A percentile compares a stretch with the other conserved stretches of the same genome.
Conservation (phyloP, 2,888 invertebrate species). For the Microctonus hyperodae region DNA sequence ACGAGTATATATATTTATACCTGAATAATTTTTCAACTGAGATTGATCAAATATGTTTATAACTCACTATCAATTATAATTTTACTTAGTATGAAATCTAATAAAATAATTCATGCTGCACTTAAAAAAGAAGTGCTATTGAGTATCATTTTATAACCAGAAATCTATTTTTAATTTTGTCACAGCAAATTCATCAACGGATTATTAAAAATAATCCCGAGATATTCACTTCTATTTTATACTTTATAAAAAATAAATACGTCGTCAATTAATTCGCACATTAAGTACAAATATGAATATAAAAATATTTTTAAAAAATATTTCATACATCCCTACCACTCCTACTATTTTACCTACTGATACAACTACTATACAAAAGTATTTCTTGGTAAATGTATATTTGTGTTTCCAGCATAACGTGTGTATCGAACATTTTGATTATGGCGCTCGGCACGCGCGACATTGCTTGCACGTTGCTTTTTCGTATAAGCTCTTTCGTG, state of each 20-base stretch:
- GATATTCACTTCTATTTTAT: no score
- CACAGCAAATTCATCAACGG: not conserved
- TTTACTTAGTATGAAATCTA: not conserved
- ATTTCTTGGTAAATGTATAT: not conserved
- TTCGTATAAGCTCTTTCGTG: conserved; percentile 35
- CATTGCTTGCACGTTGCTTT: not conserved
- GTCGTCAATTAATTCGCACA: not conserved
- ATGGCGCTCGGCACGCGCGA: conserved; percentile 2
- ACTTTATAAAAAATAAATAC: not conserved
- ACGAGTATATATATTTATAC: no score
- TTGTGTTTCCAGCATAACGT: not conserved
- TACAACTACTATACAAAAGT: no score
- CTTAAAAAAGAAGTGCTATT: not conserved
- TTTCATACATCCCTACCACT: no score
- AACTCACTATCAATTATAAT: not conserved
- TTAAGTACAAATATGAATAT: not conserved
- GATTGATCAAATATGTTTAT: no score
- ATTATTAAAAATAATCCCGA: no score
- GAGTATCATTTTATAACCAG: not conserved
- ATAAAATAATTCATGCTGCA: not conserved
- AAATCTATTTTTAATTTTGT: no score
- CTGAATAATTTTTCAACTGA: no score
- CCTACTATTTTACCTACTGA: no score
- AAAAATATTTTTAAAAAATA: not conserved
- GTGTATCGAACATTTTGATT: not conserved